These are phyloP conservation scores for Erythrolamprus reginae DNA, from an alignment of 2,113 vertebrate genomes.

Conservation along the genomic window DNA sequence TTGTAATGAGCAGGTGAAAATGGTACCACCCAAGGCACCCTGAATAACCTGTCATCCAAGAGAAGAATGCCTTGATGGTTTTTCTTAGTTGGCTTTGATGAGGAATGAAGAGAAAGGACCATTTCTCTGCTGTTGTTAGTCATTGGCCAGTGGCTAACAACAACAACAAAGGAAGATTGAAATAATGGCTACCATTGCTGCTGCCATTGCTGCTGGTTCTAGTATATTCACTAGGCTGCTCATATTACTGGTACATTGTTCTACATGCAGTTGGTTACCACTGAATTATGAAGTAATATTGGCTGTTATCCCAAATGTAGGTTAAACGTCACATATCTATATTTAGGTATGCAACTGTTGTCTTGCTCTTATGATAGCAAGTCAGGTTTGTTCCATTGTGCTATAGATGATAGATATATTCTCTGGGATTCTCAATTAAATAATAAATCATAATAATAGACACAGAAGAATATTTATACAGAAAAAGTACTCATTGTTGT, in stretches of 20 bases:
- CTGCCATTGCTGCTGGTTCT: neutral
- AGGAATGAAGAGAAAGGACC: neutral
- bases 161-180: neutral
- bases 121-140: neutral
- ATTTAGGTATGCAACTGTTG: neutral
- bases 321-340: neutral
- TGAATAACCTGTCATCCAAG: neutral
- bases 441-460: neutral
- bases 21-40: neutral
- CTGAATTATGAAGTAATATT: neutral
- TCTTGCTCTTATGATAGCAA: neutral
- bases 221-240: neutral
- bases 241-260: neutral
- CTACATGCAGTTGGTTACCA: neutral
- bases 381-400: neutral
- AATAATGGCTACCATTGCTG: neutral
- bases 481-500: neutral
- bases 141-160: neutral
- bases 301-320: neutral
- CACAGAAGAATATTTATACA: neutral
- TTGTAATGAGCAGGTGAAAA: neutral
- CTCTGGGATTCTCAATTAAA: neutral
- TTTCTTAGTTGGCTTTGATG: neutral
- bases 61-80: neutral
- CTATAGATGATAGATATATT: neutral